These are phyloP conservation scores for Catharus bicknelli DNA, from an alignment of 2,113 vertebrate genomes.

Conservation along the genomic window DNA sequence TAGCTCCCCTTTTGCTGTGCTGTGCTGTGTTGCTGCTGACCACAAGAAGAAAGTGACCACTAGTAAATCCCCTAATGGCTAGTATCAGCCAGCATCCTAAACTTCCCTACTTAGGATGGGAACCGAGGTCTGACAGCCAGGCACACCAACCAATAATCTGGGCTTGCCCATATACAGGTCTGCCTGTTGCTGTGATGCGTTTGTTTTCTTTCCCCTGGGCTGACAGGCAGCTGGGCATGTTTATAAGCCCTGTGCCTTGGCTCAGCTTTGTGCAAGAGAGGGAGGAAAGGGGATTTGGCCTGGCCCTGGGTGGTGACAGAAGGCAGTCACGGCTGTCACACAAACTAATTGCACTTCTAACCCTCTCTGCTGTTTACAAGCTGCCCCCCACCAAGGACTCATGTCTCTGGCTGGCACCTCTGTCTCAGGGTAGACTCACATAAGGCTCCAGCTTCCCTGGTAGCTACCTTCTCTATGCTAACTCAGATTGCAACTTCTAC, in stretches of 20 bases:
- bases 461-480: not conserved
- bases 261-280: constrained; percentile 1
- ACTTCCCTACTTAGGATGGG: not conserved
- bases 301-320: constrained; percentile 15
- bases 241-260: not conserved
- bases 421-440: not conserved
- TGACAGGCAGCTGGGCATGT: constrained; percentile 32
- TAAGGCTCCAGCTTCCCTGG: not conserved
- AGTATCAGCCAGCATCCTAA: not conserved
- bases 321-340: constrained; percentile 29
- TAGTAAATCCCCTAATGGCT: not conserved
- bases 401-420: not conserved
- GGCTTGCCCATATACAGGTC: constrained; percentile 36
- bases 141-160: not conserved
- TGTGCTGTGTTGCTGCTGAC: not conserved
- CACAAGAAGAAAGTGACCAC: not conserved
- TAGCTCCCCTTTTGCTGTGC: not conserved
- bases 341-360: constrained; percentile 39
- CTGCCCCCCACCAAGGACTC: not conserved
- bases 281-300: constrained; percentile 35
- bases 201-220: not conserved
- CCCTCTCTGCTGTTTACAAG: constrained; percentile 26
- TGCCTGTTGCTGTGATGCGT: not conserved
- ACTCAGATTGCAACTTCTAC: not conserved
- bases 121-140: not conserved